A percentile compares a stretch with the other conserved stretches of the same genome.
These are phyloP conservation scores for Eumacrocentrus americanus DNA, from an alignment of 2,888 invertebrate species.

Conservation along the genomic window DNA sequence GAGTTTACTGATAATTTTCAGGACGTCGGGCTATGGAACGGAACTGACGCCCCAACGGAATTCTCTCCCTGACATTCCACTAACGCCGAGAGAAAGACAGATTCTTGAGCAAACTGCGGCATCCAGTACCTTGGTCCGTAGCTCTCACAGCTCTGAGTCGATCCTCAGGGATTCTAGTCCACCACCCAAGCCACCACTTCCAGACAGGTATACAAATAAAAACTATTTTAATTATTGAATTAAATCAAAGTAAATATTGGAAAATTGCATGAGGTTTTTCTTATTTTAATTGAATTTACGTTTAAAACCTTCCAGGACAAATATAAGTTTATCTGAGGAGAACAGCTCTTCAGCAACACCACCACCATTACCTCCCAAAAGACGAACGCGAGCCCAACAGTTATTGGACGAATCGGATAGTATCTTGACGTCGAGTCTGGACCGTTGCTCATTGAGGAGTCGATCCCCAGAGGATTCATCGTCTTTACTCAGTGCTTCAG, in stretches of 20 bases:
- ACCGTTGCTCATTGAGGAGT: constrained; percentile 76
- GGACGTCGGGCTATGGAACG: constrained; percentile 57
- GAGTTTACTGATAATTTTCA: constrained; percentile 42
- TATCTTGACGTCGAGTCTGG: constrained; percentile 70
- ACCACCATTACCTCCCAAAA: constrained; percentile 81
- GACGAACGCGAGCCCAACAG: constrained; percentile 66
- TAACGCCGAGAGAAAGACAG: constrained; percentile 79
- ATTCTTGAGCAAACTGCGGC: constrained; percentile 68
- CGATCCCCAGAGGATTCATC: constrained; percentile 76
- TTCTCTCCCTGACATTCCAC: constrained; percentile 79
- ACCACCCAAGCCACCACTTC: constrained; percentile 87
- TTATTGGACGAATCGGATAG: constrained; percentile 62
- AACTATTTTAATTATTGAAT: background rate
- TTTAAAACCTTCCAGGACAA: constrained; percentile 40
- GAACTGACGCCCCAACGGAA: constrained; percentile 66
- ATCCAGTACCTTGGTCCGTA: constrained; percentile 69
- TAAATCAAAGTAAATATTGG: background rate
- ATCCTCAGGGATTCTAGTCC: constrained; percentile 76
- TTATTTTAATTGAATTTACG: background rate
- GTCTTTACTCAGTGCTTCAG: constrained; percentile 71
- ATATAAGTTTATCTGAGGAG: constrained; percentile 55
- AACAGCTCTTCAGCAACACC: constrained; percentile 72
- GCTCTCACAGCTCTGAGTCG: constrained; percentile 83
- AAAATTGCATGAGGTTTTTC: too few species aligned
- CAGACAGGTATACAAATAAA: constrained; percentile 68